Evolutionary conservation across 2,888 invertebrate genomes (phyloP), one percentile per base, ranked within the genome.

Genomic region (Sesia apiformis): DNA sequence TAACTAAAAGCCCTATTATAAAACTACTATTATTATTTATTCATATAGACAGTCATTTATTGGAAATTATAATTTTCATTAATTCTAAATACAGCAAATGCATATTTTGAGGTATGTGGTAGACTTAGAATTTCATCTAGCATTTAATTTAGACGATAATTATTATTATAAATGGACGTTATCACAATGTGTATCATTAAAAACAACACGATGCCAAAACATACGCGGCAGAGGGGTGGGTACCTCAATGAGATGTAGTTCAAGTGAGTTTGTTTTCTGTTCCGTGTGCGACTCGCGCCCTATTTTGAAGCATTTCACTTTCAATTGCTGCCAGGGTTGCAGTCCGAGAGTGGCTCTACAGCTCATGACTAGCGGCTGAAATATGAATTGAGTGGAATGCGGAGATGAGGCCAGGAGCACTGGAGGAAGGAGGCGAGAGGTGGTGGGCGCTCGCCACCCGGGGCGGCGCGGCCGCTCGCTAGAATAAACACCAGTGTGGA

Each of bases 301-400:
- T 59, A 58, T 66, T 60, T 62, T 58, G 60, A 55, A 55, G 58
- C 60, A 62, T 66, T 64, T 67, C 64, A 63, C 67, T 65, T 66
- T 66, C 64, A 56, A 55, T 56, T 38, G 60, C 53, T 64, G 61
- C 58, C 63, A 55, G 61, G 58, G 53, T 55, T 53, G 54, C 59
- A 55, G 53, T 50, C 55, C 54, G 55, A 52, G 58, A 57, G 59
- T 54, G 57, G 55, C 56, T 60, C 58, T 53, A 56, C 57, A 52
- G 59, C 57, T 60, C 59, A 57, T 58, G 53, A 57, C 58, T 60
- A 58, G 52, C 62, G 59, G 60, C 58, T 62, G 60, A 64, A 63
- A 63, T 64, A 65, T 61, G 60, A 63, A 59, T 63, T 59, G 57
- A 62, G 60, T 58, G 60, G 57, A 60, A 60, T 58, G 60, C 55